Evolutionary conservation across 2,113 vertebrate species (phyloP), one percentile per base, ranked within the genome.

Genomic region (Rana temporaria): DNA sequence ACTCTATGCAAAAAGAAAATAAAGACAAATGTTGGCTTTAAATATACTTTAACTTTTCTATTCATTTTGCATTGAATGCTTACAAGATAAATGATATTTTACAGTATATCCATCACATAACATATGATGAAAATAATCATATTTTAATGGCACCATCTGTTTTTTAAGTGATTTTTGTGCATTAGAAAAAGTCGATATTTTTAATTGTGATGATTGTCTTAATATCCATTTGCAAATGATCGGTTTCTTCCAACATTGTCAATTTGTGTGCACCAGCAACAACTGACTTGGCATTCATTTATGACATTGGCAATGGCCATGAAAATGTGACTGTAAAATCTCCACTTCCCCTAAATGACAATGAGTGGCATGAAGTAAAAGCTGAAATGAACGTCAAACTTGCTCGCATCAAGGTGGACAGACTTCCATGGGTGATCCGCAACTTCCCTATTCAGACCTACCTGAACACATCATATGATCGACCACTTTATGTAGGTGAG

Each of bases 291-390:
- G 88, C 90, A 2, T 97, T 99, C 12, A 84, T 95, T 38, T 99
- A 98, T 0, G 95, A 98, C 87, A 96, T 98, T 2, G 98, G 98
- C 0, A 98, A 99, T 0, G 97, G 98, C 56, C 96, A 97, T 0
- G 90, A 97, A 85, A 98, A 99, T 80, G 90, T 96, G 79, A 98
- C 96, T 0, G 91, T 95, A 4, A 88, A 86, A 20, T 95, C 96
- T 0, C 92, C 87, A 4, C 87, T 94, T 6, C 92, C 94, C 22
- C 96, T 98, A 77, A 97, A 96, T 0, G 95, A 99, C 0, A 96
- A 99, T 0, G 96, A 98, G 86, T 99, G 98, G 98, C 97, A 99
- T 85, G 93, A 96, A 80, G 96, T 99, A 80, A 95, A 97, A 85
- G 98, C 95, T 0, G 97, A 99, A 88, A 92, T 99, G 88, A 99